Conservation (phyloP, 2,113 vertebrate species). For the Rhinopithecus roxellana region DNA sequence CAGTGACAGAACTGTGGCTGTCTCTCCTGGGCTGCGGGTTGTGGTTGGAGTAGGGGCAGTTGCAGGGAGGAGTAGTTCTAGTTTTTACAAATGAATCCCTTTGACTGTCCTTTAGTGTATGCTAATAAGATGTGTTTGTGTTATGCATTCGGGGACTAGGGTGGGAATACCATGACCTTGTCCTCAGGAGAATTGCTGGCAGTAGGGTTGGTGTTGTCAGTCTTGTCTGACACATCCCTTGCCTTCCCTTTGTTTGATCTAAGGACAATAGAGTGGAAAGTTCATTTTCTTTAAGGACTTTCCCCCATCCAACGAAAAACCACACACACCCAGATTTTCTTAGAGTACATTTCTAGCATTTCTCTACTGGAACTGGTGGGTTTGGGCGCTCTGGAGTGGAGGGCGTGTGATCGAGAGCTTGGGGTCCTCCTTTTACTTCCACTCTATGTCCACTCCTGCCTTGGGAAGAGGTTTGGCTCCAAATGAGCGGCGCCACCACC, state of each 20-base stretch:
- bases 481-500: neutral
- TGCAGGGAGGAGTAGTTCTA: neutral
- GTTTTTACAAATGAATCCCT: neutral
- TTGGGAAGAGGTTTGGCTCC: neutral
- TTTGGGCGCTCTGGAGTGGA: neutral
- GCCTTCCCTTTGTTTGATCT: neutral
- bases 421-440: neutral
- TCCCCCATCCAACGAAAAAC: slow-evolving; percentile 60
- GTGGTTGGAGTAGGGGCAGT: neutral
- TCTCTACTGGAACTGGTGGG: neutral
- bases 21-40: neutral
- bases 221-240: no score
- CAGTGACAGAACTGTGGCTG: neutral
- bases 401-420: neutral
- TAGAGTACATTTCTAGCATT: neutral
- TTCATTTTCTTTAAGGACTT: slow-evolving; percentile 16
- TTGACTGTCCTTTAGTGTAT: neutral
- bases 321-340: neutral
- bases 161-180: neutral
- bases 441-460: neutral
- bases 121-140: neutral
- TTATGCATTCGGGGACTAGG: neutral
- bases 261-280: neutral
- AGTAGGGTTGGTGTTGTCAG: neutral
- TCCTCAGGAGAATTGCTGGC: neutral